Base-by-base conservation (phyloP, 2,888 invertebrate genomes). In the Sesia bembeciformis region DNA sequence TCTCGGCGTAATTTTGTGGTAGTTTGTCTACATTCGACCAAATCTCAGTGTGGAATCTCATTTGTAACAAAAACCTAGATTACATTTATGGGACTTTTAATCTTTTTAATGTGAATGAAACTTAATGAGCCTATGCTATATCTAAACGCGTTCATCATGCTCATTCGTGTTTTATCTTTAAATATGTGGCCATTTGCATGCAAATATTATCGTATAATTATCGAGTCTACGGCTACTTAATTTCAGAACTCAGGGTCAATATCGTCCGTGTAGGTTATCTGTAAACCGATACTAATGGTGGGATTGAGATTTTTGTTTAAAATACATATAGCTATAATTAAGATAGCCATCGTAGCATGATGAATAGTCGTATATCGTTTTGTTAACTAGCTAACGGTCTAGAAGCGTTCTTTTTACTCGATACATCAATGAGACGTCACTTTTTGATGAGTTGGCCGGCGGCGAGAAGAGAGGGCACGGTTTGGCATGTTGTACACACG, bases 361-460 rank as follows among this genome's bases (percentile, higher is more conserved):
- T 81, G 78, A 80, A 81, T 83, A 76, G 74, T 68, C 63, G 61
- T 68, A 71, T 70, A 76, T 78, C 71, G 67, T 78, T 82, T 79
- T 78, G 80, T 78, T 81, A 83, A 82, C 82, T 75, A 77, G 71
- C 70, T 79, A 82, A 80, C 84, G 80, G 79, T 72, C 65, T 75
- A 74, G 71, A 70, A 76, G 73, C 65, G 67, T 74, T 74, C 70
- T 64, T 78, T 79, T 75, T 70, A 73, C 73, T 74, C 81, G 74
- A 82, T 84, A 81, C 81, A 82, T 84, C 84, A 84, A 84, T 83
- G 74, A 74, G 75, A 76, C 76, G 82, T 84, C 82, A 82, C 69
- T 80, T 82, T 84, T 81, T 82, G 74, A 79, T 65, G 58, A 61
- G 62, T 59, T 8, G 62, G 59, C 57, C 57, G 57, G 60, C 56